Evolutionary conservation across 2,888 invertebrate genomes (phyloP).

Genomic region (Himalopsyche anomala): DNA sequence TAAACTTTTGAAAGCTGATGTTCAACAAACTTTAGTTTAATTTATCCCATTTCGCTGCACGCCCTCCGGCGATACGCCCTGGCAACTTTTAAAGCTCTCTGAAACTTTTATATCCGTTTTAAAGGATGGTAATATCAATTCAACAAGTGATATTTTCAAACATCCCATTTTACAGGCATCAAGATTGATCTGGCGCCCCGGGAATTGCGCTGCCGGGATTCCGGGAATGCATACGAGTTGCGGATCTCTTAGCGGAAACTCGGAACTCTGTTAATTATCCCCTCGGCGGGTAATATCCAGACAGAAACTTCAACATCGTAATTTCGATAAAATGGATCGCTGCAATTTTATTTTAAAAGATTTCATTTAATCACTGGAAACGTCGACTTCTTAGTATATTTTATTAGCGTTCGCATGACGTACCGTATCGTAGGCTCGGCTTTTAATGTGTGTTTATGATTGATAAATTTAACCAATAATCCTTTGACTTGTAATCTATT

Average conservation of each 20-base stretch:
- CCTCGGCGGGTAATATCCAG: neutral
- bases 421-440: too few species aligned
- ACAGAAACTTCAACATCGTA: neutral
- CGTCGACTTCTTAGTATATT: too few species aligned
- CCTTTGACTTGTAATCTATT: too few species aligned
- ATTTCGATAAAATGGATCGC: neutral
- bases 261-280: neutral
- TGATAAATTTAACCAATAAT: too few species aligned
- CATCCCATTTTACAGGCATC: neutral
- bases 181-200: neutral
- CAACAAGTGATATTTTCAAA: slow-evolving; percentile 29
- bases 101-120: slow-evolving; percentile 34
- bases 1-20: slow-evolving; percentile 11
- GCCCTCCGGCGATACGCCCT: slow-evolving; percentile 2
- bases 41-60: slow-evolving; percentile 9
- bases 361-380: too few species aligned
- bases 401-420: too few species aligned
- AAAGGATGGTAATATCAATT: slow-evolving; percentile 26
- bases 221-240: neutral
- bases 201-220: neutral
- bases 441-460: too few species aligned
- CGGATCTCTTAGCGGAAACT: neutral
- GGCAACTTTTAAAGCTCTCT: neutral
- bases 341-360: neutral
- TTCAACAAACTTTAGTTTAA: slow-evolving; percentile 10